Evolutionary conservation across 2,113 vertebrate species (phyloP).

Genomic region (Pelusios castaneus): DNA sequence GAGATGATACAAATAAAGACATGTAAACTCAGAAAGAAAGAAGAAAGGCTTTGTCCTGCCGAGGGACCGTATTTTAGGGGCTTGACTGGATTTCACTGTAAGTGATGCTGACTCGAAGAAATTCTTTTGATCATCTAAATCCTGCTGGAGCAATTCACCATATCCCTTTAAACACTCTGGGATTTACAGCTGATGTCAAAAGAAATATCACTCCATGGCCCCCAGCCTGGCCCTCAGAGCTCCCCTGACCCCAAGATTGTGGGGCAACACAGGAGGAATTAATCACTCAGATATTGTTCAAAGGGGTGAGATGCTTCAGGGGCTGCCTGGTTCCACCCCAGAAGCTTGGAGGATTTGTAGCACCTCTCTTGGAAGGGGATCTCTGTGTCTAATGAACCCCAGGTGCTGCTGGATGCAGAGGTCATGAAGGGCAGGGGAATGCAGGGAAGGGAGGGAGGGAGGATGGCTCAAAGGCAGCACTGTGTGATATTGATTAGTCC

Average conservation of each 20-base stretch:
- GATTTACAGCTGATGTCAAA: constrained; percentile 50
- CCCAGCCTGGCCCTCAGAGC: background rate
- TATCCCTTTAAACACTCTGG: constrained; percentile 51
- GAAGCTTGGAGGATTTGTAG: background rate
- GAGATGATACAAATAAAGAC: constrained; percentile 44
- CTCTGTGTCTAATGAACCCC: background rate
- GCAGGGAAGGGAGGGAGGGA: background rate
- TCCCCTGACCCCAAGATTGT: background rate
- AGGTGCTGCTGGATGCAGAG: background rate
- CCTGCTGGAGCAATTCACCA: constrained; percentile 53
- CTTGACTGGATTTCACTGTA: constrained; percentile 5
- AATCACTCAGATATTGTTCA: background rate
- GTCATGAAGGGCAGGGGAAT: background rate
- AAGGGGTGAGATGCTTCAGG: background rate
- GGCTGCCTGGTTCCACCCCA: background rate
- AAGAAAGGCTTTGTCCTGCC: background rate
- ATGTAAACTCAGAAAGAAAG: background rate
- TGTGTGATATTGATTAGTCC: background rate
- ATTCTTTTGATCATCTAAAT: constrained; percentile 63
- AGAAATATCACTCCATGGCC: background rate
- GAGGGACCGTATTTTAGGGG: background rate
- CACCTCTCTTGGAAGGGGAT: background rate
- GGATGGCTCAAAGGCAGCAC: background rate
- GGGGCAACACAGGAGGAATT: background rate
- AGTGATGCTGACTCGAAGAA: constrained; percentile 40